phyloP scores from a whole-genome alignment of 1,140 invertebrate species.

The Bombus turneri region DNA sequence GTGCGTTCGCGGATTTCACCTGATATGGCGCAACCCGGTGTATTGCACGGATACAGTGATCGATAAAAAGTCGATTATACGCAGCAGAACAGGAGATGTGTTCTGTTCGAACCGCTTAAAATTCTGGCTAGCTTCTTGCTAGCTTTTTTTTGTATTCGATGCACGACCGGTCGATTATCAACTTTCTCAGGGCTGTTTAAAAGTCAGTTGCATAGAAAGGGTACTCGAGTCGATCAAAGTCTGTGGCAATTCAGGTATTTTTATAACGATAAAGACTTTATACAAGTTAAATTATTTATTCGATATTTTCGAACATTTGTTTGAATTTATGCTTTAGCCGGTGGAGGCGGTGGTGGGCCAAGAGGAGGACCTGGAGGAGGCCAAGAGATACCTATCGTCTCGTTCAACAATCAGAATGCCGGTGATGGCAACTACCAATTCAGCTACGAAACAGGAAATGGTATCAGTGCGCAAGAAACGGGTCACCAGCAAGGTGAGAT shows the following conservation, averaged over 20 bases:
- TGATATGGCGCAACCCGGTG: conserved; percentile 11
- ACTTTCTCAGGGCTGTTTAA: conserved; percentile 7
- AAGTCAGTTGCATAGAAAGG: neutral
- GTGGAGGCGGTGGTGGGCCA: conserved; percentile 66
- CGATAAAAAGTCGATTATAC: conserved; percentile 36
- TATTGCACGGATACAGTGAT: conserved; percentile 21
- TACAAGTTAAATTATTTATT: neutral
- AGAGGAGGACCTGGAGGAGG: conserved; percentile 71
- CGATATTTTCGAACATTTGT: neutral
- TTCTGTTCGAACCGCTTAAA: neutral
- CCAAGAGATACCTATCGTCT: conserved; percentile 81
- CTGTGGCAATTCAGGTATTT: neutral
- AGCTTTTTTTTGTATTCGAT: neutral
- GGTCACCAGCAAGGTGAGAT: conserved; percentile 77
- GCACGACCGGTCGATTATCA: neutral
- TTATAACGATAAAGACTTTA: neutral
- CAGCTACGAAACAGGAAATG: conserved; percentile 86
- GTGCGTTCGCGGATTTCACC: conserved; percentile 36
- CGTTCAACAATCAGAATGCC: conserved; percentile 82
- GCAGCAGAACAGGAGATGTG: neutral
- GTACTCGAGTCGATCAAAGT: neutral
- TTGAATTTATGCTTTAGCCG: conserved; percentile 53
- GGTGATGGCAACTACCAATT: conserved; percentile 81
- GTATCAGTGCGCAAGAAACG: conserved; percentile 85
- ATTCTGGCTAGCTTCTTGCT: neutral